Evolutionary conservation across 2,113 vertebrate genomes (phyloP).

Genomic region (Saccopteryx bilineata): DNA sequence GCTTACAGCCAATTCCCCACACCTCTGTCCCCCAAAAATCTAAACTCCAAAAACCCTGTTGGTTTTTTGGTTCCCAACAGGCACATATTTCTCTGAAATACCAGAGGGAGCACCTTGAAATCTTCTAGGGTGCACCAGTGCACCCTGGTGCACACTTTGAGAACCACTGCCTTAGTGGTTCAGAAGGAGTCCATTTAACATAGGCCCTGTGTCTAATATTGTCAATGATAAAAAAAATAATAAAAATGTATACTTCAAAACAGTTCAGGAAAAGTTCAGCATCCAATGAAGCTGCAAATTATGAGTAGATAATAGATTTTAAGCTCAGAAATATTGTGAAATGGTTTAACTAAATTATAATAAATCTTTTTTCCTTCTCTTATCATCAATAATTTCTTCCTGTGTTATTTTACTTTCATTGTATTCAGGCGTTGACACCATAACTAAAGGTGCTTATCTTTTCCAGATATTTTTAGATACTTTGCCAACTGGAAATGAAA

Average conservation of each 20-base stretch:
- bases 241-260: background rate
- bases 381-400: background rate
- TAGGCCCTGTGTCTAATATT: background rate
- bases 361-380: background rate
- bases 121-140: no score
- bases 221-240: constrained; percentile 1
- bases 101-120: no score
- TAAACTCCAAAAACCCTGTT: no score
- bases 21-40: no score
- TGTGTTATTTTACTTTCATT: background rate
- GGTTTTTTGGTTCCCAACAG: no score
- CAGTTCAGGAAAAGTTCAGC: background rate
- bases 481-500: constrained; percentile 11
- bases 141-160: no score
- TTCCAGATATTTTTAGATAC: background rate
- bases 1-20: no score
- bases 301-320: background rate
- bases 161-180: background rate
- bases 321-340: constrained; percentile 17
- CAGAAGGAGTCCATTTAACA: background rate
- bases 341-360: background rate
- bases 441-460: background rate
- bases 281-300: background rate
- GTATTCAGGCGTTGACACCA: background rate
- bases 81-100: no score